Percentiles rank a stretch among this genome's conserved stretches.
These are phyloP conservation scores for Platerodrilus igneus DNA, from an alignment of 2,888 invertebrate species.

Conservation along the genomic window DNA sequence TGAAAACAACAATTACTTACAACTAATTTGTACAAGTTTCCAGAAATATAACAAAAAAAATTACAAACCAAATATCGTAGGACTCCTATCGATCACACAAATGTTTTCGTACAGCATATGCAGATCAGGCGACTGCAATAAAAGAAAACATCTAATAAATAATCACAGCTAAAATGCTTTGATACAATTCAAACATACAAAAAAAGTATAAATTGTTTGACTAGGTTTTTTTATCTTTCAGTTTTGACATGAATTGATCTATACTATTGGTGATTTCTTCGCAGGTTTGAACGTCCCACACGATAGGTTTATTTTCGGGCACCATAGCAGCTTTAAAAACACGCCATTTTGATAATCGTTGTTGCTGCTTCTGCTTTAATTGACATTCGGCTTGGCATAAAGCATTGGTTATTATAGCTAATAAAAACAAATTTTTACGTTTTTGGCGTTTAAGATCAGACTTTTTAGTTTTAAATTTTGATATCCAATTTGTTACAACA, in stretches of 20 bases:
- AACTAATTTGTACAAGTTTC: constrained; percentile 20
- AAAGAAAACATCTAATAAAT: constrained; percentile 45
- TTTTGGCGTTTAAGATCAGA: constrained; percentile 54
- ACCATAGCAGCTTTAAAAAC: constrained; percentile 33
- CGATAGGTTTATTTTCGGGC: constrained; percentile 14
- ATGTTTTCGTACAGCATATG: no score
- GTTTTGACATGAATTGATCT: constrained; percentile 62
- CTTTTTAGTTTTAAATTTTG: constrained; percentile 60
- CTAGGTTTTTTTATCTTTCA: constrained; percentile 55
- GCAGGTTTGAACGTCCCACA: constrained; percentile 36
- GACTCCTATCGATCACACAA: constrained; percentile 26
- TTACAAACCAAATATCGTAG: constrained; percentile 18
- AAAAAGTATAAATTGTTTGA: no score
- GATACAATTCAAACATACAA: no score
- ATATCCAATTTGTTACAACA: constrained; percentile 62
- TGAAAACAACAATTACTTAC: constrained; percentile 9
- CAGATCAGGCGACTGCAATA: constrained; percentile 43
- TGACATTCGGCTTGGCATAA: constrained; percentile 57
- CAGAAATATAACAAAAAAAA: constrained; percentile 9
- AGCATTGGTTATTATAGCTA: constrained; percentile 61
- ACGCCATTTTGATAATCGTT: constrained; percentile 58
- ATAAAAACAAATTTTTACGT: constrained; percentile 58
- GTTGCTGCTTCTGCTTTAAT: constrained; percentile 58
- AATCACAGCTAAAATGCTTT: constrained; percentile 39
- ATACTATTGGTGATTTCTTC: constrained; percentile 61